Percentiles rank a stretch among this genome's conserved stretches.
These are phyloP conservation scores for Apodemia duryi DNA, from an alignment of 2,888 invertebrate species.

Conservation along the genomic window DNA sequence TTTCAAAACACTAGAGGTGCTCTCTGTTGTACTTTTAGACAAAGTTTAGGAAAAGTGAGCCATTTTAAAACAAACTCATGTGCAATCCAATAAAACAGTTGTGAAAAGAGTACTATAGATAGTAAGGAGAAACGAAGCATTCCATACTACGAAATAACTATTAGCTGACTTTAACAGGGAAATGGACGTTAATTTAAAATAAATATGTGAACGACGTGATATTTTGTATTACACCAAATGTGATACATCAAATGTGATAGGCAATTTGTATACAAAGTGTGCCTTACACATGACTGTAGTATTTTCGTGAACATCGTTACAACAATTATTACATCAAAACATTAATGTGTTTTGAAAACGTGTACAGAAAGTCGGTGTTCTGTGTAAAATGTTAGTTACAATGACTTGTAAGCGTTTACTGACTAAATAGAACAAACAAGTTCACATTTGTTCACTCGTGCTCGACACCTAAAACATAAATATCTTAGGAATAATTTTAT, in stretches of 20 bases:
- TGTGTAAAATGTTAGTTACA: slow-evolving; percentile 61
- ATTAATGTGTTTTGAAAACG: slow-evolving; percentile 39
- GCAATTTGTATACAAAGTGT: slow-evolving; percentile 42
- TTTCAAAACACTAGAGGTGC: slow-evolving; percentile 13
- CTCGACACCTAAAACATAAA: background rate
- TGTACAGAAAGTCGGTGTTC: slow-evolving; percentile 58
- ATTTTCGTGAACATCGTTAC: slow-evolving; percentile 34
- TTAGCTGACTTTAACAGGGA: slow-evolving; percentile 79
- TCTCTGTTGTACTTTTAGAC: slow-evolving; percentile 26
- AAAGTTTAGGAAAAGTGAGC: slow-evolving; percentile 76
- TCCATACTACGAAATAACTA: slow-evolving; percentile 72
- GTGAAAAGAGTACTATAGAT: slow-evolving; percentile 70
- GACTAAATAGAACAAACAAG: slow-evolving; percentile 39
- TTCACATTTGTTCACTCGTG: background rate
- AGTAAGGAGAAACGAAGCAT: slow-evolving; percentile 76
- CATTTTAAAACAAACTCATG: slow-evolving; percentile 77
- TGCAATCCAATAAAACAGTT: slow-evolving; percentile 75
- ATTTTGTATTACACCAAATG: slow-evolving; percentile 16
- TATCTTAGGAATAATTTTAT: background rate
- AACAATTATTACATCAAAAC: slow-evolving; percentile 49
- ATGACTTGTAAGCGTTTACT: slow-evolving; percentile 63
- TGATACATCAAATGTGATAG: slow-evolving; percentile 38
- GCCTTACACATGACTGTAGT: slow-evolving; percentile 20
- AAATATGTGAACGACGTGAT: slow-evolving; percentile 35
- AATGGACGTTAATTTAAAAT: slow-evolving; percentile 67